Base-by-base conservation (phyloP, 2,113 vertebrate genomes). In the Megalops atlanticus region DNA sequence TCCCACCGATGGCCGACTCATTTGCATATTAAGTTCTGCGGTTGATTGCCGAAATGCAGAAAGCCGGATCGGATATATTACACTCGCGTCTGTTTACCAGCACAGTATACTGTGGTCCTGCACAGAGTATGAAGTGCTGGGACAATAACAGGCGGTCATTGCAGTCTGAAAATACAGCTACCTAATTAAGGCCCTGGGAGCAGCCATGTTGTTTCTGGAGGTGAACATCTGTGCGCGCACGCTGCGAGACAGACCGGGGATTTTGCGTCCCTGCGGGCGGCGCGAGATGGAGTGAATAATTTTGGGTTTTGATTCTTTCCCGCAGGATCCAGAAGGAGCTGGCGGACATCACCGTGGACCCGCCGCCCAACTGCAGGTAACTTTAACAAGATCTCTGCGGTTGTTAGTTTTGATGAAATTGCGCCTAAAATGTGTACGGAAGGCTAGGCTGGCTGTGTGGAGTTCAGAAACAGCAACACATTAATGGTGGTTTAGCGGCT, bases 341-440 rank as follows among this genome's bases (percentile, higher is more conserved):
- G 94, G 97, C 97, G 11, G 97, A 99, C 85, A 98, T 99, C 87
- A 99, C 97, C 12, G 87, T 99, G 95, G 97, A 99, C 87, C 97
- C 97, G 70, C 97, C 97, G 18, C 97, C 97, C 1, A 99, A 99
- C 91, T 99, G 97, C 96, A 99, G 97, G 97, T 98, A 85, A n/a
- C n/a, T n/a, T n/a, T n/a, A n/a, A n/a, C n/a, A n/a, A n/a, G n/a
- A n/a, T n/a, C n/a, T n/a, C n/a, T n/a, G n/a, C n/a, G n/a, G n/a
- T n/a, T n/a, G n/a, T n/a, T n/a, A n/a, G n/a, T n/a, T n/a, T n/a
- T n/a, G n/a, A n/a, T n/a, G n/a, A n/a, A n/a, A n/a, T n/a, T n/a
- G n/a, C n/a, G n/a, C n/a, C n/a, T n/a, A n/a, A n/a, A n/a, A n/a
- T n/a, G n/a, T n/a, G n/a, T n/a, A n/a, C n/a, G n/a, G n/a, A n/a